Base-by-base conservation (phyloP, 2,113 vertebrate species). In the Zosterops lateralis region DNA sequence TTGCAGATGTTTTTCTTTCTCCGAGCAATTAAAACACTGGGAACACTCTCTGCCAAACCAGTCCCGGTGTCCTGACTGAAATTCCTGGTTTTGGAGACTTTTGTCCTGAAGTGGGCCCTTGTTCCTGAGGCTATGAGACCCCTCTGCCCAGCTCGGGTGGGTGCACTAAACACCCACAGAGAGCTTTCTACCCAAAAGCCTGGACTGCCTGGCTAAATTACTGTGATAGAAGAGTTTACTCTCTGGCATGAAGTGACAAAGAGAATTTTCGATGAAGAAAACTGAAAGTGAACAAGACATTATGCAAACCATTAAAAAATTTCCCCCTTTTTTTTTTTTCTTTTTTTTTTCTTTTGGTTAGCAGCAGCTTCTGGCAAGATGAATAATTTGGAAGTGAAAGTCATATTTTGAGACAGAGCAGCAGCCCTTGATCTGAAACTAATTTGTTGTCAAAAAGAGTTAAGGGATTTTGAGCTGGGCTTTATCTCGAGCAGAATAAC, bases 381-480 rank as follows among this genome's bases (percentile, higher is more conserved):
- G 92, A 94, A 95, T 96, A 92, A 97, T 97, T 96, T 95, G 95
- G 81, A 87, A 97, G 93, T 60, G 94, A 96, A 97, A 96, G 93
- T 96, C 91, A 14, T 90, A 65, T 96, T 96, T 95, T 84, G 94
- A 97, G 97, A 81, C 78, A 84, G 88, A 97, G 95, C 84, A n/a
- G 90, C 80, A 96, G 73, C 92, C 64, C 92, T 95, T 97, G 95
- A 90, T 97, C 97, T 97, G 94, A 97, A 97, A 96, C 97, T 97
- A 97, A 97, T 98, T 96, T 97, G 95, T 97, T 96, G 96, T 96
- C 96, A 97, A 91, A 87, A 97, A 95, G 80, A 89, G 81, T 96
- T 95, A 96, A 68, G 86, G 75, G 85, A 29, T 68, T 85, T 61
- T 22, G 47, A 84, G 58, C 20, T 67, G 73, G 84, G 88, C 66